Evolutionary conservation across 92 coral and sea anemone species (phyloP), one percentile per base, ranked within the genome.

Genomic region (Bergia puertoricense): DNA sequence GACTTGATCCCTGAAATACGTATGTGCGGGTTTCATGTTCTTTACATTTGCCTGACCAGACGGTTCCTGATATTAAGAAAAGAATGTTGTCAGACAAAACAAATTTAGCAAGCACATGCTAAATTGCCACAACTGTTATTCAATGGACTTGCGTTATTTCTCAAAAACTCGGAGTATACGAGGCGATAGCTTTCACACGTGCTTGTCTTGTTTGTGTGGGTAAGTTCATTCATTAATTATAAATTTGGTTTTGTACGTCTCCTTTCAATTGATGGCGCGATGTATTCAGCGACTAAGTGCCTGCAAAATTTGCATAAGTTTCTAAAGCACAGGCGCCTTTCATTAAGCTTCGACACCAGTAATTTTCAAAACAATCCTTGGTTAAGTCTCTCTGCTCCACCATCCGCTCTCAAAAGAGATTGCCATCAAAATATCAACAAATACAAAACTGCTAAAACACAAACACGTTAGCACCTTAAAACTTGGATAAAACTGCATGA

Each of bases 1-100:
- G 6, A 97, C 98, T 94, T 97, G 98, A 91, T 93, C 98, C 41
- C 99, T 94, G 81, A 95, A 95, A 50, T 93, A 93, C 62, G 98
- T 93, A 50, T 91, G 92, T 36, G 99, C 99, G 1, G 99, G 99
- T 89, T 94, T 97, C 99, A 97, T 97, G 72, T 86, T 93, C 91
- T 93, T 95, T 78, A 86, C 86, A 65, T 89, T 87, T 88, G 93
- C 82, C 77, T 85, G 86, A 85, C 84, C 80, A 65, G 79, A 82
- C 86, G 85, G 72, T 80, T 84, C 87, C 87, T 84, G 68, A 80
- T 74, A 77, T 45, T 78, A 62, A 9, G 57, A 85, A 39, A 80
- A 80, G 51, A 37, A 67, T 88, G 23, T 39, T 15, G 50, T n/a
- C 76, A 90, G 59, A 86, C 81, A 75, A 86, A 86, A 65, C 82